Evolutionary conservation across 2,113 vertebrate genomes (phyloP).

Genomic region (Eptatretus burgeri): DNA sequence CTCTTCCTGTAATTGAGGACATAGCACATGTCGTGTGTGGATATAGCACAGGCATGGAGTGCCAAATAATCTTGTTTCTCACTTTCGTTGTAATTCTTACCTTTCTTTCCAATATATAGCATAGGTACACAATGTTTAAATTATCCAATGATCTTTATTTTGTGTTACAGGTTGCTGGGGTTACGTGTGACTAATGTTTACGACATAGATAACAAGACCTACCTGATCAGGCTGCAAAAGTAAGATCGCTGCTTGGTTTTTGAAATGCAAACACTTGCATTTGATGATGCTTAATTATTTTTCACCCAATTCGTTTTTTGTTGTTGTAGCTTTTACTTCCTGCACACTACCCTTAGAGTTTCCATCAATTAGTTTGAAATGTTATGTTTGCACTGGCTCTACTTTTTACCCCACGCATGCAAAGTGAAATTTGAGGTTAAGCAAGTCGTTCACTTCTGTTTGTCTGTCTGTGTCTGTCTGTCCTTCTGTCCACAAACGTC

Average conservation of each 20-base stretch:
- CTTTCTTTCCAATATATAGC: conserved; percentile 9
- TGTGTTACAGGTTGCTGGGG: conserved; percentile 37
- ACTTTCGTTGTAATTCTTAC: neutral
- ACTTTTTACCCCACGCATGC: no score
- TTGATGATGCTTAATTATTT: neutral
- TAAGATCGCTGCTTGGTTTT: conserved; percentile 19
- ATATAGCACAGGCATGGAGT: no score
- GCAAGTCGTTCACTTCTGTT: no score
- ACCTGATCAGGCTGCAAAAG: conserved; percentile 87
- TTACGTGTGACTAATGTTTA: conserved; percentile 93
- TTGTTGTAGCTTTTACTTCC: neutral
- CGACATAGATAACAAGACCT: conserved; percentile 87
- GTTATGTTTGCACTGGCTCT: neutral
- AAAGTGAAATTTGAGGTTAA: no score
- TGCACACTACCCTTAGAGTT: neutral
- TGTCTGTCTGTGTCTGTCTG: no score
- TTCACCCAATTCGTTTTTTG: neutral
- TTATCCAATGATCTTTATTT: neutral
- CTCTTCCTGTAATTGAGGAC: no score
- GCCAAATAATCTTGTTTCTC: no score
- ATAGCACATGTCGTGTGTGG: no score
- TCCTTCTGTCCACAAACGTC: no score
- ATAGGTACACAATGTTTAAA: neutral
- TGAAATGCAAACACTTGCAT: neutral
- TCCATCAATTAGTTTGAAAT: neutral